A percentile compares a stretch with the other conserved stretches of the same genome.
These are phyloP conservation scores for Struthidea cinerea DNA, from an alignment of 2,113 vertebrate genomes.

Conservation along the genomic window DNA sequence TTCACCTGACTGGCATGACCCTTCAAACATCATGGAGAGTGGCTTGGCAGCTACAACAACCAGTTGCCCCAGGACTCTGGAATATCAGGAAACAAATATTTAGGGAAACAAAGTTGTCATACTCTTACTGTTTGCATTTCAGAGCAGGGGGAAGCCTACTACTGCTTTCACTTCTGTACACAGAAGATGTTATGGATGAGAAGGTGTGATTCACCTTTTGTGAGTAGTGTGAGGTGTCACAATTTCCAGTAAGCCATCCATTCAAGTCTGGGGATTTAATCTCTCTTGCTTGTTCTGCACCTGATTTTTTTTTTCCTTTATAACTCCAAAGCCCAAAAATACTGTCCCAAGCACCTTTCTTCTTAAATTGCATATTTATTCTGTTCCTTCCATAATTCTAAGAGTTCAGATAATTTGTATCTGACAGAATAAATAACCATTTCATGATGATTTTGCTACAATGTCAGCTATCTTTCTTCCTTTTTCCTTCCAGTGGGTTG, in stretches of 20 bases:
- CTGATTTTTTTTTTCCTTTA: neutral
- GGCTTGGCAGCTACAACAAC: neutral
- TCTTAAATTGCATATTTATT: neutral
- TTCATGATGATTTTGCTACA: neutral
- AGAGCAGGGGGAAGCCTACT: neutral
- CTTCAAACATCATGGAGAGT: neutral
- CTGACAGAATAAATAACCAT: neutral
- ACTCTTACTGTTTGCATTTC: neutral
- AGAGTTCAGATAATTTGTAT: neutral
- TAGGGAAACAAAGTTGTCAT: neutral
- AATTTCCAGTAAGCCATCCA: neutral
- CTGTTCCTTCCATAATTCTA: neutral
- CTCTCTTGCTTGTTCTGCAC: neutral
- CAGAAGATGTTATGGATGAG: neutral
- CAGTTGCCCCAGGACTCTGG: neutral
- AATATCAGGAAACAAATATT: neutral
- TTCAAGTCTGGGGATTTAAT: neutral
- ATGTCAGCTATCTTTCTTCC: neutral
- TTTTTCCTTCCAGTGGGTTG: neutral
- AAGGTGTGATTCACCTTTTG: neutral
- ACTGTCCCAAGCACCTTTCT: neutral
- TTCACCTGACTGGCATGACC: neutral
- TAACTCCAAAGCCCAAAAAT: neutral
- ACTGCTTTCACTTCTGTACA: neutral
- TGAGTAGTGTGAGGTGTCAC: neutral